Conservation (phyloP, 1,140 invertebrate genomes). For the Polyergus mexicanus region DNA sequence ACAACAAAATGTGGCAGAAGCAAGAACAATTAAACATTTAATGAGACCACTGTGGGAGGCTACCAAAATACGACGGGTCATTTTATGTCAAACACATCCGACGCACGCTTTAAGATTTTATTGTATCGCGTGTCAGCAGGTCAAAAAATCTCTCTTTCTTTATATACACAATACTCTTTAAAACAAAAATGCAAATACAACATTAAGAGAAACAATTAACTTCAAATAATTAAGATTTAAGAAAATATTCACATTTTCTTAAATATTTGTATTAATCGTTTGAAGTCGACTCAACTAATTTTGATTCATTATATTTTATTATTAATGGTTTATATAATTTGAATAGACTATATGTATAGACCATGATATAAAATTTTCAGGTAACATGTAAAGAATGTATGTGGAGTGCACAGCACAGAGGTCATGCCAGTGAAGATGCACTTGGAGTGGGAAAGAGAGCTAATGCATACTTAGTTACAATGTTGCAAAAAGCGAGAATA, state of each 20-base stretch:
- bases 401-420: slow-evolving; percentile 80
- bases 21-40: slow-evolving; percentile 73
- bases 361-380: slow-evolving; percentile 60
- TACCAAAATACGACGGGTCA: slow-evolving; percentile 79
- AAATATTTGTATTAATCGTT: too few species aligned
- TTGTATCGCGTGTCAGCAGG: slow-evolving; percentile 84
- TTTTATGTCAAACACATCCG: slow-evolving; percentile 81
- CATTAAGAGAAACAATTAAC: not conserved
- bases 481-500: slow-evolving; percentile 76
- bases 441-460: slow-evolving; percentile 78
- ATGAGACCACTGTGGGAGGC: slow-evolving; percentile 84
- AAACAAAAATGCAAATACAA: not conserved
- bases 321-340: not conserved
- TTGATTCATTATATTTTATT: not conserved
- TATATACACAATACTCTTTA: not conserved
- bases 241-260: too few species aligned
- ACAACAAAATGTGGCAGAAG: slow-evolving; percentile 71
- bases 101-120: slow-evolving; percentile 81
- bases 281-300: not conserved
- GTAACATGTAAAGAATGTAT: slow-evolving; percentile 83
- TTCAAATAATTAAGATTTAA: slow-evolving; percentile 16
- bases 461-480: slow-evolving; percentile 66
- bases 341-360: not conserved
- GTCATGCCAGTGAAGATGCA: slow-evolving; percentile 83
- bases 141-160: slow-evolving; percentile 48